Base-by-base conservation (phyloP, 2,113 vertebrate genomes). In the Zeus faber region DNA sequence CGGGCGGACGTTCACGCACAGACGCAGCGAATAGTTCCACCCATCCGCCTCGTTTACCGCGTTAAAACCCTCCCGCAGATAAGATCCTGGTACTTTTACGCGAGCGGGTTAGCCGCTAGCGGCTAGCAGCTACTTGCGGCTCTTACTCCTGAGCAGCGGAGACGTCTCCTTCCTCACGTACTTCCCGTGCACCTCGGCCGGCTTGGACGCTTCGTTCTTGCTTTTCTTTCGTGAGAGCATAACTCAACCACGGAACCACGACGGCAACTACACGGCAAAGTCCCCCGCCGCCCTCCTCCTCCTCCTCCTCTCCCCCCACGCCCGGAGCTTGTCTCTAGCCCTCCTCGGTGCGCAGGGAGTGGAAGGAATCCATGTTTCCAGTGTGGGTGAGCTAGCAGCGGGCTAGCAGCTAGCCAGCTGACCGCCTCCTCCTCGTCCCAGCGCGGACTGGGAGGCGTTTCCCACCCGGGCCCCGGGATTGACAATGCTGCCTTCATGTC, bases 81-180 rank as follows among this genome's bases (percentile, higher is more conserved):
- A n/a, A n/a, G n/a, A n/a, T n/a, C n/a, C n/a, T n/a, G n/a, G n/a
- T 23, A 2, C 14, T n/a, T 1, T 40, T 55, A 21, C 20, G 25
- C 13, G 29, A 18, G 22, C 35, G 14, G 9, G 20, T 22, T 49
- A 23, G 51, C 49, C 18, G 17, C 40, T 45, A 47, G 25, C 35
- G 10, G 18, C 4, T 56, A 71, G 9, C 25, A 3, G 48, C 47
- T 54, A 52, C 68, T 72, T 70, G 77, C 72, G 74, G 68, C 72
- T 39, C 76, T 98, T 89, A 99, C 95, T 97, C 87, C 93, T 91
- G 45, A 98, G 90, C 65, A 97, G 87, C 52, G 95, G 95, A 67
- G 94, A 96, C 46, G 95, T 97, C 87, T 99, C 95, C 89, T 97
- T 97, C 90, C 98, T 99, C 82, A 99, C 93, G 88, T 97, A 99